phyloP scores from a whole-genome alignment of 2,888 invertebrate species.

The Fragum whitleyi region DNA sequence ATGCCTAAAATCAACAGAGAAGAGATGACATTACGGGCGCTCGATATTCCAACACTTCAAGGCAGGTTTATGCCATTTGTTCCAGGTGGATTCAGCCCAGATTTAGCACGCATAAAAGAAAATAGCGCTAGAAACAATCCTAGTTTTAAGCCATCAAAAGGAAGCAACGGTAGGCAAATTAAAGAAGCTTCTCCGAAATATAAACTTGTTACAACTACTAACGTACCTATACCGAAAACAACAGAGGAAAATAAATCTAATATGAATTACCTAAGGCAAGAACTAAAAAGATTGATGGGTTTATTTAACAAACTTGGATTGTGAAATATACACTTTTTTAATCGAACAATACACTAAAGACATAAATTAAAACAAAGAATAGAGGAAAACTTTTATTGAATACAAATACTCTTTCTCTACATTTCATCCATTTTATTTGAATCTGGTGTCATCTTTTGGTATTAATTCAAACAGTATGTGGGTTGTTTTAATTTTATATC shows the following conservation, averaged over 20 bases:
- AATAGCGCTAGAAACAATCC: neutral
- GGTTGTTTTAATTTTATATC: no score
- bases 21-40: neutral
- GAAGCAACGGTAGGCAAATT: neutral
- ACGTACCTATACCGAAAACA: neutral
- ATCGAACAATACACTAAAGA: no score
- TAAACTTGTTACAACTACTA: neutral
- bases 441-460: no score
- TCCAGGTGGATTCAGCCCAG: neutral
- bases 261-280: slow-evolving; percentile 22
- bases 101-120: neutral
- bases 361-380: no score
- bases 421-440: no score
- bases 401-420: no score
- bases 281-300: slow-evolving; percentile 16
- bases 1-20: neutral
- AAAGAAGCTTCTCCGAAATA: neutral
- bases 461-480: no score
- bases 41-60: slow-evolving; percentile 13
- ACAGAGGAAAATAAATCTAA: neutral
- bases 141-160: neutral
- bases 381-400: no score
- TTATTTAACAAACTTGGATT: neutral
- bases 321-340: neutral
- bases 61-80: slow-evolving; percentile 1